Base-by-base conservation (phyloP, 2,113 vertebrate species). In the Ardeotis arabs region DNA sequence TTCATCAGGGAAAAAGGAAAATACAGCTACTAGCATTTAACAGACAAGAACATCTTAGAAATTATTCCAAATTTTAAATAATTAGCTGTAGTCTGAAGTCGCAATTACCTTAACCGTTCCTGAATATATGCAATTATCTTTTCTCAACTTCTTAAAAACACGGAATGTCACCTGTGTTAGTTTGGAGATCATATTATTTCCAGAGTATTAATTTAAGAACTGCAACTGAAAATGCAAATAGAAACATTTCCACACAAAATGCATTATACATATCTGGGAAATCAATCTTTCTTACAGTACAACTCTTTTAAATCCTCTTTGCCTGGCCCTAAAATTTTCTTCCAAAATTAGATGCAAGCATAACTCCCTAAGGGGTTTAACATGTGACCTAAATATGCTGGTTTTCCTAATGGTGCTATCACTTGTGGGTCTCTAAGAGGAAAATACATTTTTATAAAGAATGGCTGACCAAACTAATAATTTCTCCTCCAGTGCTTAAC, bases 401-500 rank as follows among this genome's bases (percentile, higher is more conserved):
- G 18, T 63, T 86, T 94, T 67, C 95, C 66, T 88, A 87, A 64
- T 49, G 64, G 66, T 56, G 72, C 91, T 70, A 63, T 94, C 94
- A 95, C 93, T 96, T 75, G 80, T 69, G 45, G 81, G 84, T 81
- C 0, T 3, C 90, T 22, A 53, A 68, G 77, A 91, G 90, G 67
- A 78, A 97, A 96, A 95, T 25, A 28, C 75, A 75, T 72, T 86
- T 45, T 33, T 75, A 33, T 50, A 49, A 87, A 95, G 88, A 89
- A 89, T 10, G 53, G 17, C 87, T 90, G 90, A 68, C 84, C 69
- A 93, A 89, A 82, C 70, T n/a, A 93, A 96, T 94, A 75, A 67
- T 66, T 97, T 97, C 93, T 95, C 95, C 96, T 97, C 88, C 93
- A 93, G 82, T 90, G 90, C 85, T 75, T 31, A 74, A 88, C 81